These are phyloP conservation scores for Venturia canescens DNA, from an alignment of 1,140 invertebrate genomes.

Conservation along the genomic window DNA sequence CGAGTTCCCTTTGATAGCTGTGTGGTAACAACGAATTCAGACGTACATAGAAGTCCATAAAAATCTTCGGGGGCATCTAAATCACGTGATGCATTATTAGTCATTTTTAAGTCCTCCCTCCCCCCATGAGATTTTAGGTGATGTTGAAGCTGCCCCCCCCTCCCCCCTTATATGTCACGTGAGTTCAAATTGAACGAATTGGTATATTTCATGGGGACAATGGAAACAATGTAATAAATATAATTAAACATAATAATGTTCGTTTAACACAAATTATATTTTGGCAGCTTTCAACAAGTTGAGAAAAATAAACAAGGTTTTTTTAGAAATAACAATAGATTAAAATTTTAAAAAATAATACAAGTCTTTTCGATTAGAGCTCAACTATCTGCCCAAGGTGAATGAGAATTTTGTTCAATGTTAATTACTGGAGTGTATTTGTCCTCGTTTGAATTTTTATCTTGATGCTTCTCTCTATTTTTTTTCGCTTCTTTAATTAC, in stretches of 20 bases:
- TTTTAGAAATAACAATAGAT: neutral
- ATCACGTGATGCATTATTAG: neutral
- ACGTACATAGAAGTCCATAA: no score
- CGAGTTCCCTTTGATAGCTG: no score
- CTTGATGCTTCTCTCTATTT: neutral
- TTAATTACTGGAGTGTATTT: neutral
- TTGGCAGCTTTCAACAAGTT: neutral
- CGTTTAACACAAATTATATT: neutral
- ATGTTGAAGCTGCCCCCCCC: no score
- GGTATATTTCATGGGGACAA: neutral
- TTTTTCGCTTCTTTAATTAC: neutral
- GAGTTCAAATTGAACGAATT: conserved; percentile 28
- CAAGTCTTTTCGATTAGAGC: neutral
- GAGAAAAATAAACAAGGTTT: neutral
- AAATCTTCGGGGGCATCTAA: conserved; percentile 15
- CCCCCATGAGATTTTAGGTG: no score
- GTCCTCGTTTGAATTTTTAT: neutral
- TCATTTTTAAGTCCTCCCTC: neutral
- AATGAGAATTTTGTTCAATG: neutral
- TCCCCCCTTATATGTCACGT: neutral
- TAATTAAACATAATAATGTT: neutral
- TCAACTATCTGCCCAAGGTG: neutral
- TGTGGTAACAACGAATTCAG: no score
- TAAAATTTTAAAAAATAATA: neutral
- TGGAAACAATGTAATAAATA: neutral